Base-by-base conservation (phyloP, 2,888 invertebrate genomes). In the Ethmia dodecea region DNA sequence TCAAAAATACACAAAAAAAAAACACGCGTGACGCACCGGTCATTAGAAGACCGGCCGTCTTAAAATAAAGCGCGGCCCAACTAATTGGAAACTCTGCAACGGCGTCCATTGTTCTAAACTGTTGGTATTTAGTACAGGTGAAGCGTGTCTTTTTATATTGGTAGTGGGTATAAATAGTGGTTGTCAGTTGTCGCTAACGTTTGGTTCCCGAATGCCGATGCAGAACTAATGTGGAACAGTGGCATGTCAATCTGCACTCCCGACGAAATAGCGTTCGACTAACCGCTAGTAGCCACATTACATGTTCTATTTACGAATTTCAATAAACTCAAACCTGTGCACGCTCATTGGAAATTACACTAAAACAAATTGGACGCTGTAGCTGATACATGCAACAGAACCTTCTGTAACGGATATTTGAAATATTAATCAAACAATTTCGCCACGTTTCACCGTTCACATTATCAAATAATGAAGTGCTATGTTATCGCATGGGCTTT, bases 201-300 rank as follows among this genome's bases (percentile, higher is more conserved):
- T 70, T 55, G 68, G 75, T 73, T 75, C 75, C 75, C 71, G 77
- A 77, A 79, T 79, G 62, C 79, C 75, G 60, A 66, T 69, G 69
- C 66, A 60, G 54, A 60, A 63, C 60, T 67, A 71, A 76, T 73
- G 74, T 76, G 68, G 75, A 64, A 50, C 78, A 69, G 49, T 58
- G 61, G 52, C 60, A 47, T 66, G 74, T 79, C 79, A 73, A 70
- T 80, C 79, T 51, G 49, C 66, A 47, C 60, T 66, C 54, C 43
- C 47, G 55, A 39, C 42, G n/a, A n/a, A n/a, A n/a, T n/a, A n/a
- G n/a, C 28, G 28, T n/a, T 27, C 22, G 28, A 28, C 15, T n/a
- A n/a, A n/a, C n/a, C n/a, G n/a, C n/a, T n/a, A n/a, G n/a, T n/a
- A n/a, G n/a, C n/a, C n/a, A n/a, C n/a, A n/a, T n/a, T n/a, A n/a